Evolutionary conservation across 1,140 invertebrate species (phyloP).

Genomic region (Leucophenga varia): DNA sequence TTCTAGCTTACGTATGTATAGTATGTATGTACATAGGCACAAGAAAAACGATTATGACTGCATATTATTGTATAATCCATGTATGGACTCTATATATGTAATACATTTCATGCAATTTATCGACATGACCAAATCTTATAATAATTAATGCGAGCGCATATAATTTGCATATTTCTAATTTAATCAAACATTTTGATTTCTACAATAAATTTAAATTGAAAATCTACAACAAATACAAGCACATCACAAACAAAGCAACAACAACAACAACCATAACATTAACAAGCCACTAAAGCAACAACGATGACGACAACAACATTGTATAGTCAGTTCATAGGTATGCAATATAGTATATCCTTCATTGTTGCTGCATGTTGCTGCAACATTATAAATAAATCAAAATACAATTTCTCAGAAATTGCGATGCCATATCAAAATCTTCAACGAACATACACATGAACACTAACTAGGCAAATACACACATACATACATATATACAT

Average conservation of each 20-base stretch:
- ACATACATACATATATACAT: slow-evolving; percentile 3
- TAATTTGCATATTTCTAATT: slow-evolving; percentile 55
- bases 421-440: slow-evolving; percentile 53
- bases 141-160: slow-evolving; percentile 43
- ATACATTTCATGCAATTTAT: no score
- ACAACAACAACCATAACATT: no score
- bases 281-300: neutral
- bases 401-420: slow-evolving; percentile 56
- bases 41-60: no score
- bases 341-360: neutral
- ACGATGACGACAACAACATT: slow-evolving; percentile 17
- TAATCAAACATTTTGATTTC: slow-evolving; percentile 47
- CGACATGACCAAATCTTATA: slow-evolving; percentile 27
- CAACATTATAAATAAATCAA: slow-evolving; percentile 56
- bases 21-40: no score
- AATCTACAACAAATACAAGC: slow-evolving; percentile 13
- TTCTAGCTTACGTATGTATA: no score
- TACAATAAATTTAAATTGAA: slow-evolving; percentile 31
- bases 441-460: slow-evolving; percentile 9
- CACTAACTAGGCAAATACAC: neutral
- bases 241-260: no score
- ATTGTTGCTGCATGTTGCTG: slow-evolving; percentile 46
- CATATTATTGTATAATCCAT: no score
- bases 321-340: slow-evolving; percentile 10
- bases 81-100: no score